Evolutionary conservation across 2,888 invertebrate species (phyloP).

Genomic region (Pyrocoelia pectoralis): DNA sequence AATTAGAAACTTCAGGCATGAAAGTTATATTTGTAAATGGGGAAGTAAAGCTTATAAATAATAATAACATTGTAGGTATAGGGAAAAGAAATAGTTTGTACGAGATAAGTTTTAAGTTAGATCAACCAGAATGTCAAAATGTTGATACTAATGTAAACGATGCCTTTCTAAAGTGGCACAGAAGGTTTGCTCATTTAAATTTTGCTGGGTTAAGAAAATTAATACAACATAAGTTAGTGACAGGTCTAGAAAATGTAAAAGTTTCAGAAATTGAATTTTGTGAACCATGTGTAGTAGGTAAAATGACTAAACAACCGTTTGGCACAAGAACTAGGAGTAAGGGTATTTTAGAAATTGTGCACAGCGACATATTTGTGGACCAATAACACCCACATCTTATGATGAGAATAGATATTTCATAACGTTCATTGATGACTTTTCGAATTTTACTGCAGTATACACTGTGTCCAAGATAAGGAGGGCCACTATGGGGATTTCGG

Average conservation of each 20-base stretch:
- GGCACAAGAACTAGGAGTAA: background rate
- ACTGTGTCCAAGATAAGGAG: too few species aligned
- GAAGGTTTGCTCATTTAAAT: slow-evolving; percentile 1
- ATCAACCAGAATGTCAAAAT: too few species aligned
- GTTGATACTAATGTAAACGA: too few species aligned
- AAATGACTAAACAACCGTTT: background rate
- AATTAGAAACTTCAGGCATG: too few species aligned
- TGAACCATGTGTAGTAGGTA: slow-evolving; percentile 2
- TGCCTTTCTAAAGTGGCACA: background rate
- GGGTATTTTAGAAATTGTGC: background rate
- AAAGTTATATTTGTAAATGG: too few species aligned
- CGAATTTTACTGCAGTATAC: background rate
- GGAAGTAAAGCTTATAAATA: too few species aligned
- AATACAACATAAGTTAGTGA: background rate
- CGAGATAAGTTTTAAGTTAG: too few species aligned
- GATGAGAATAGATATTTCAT: background rate
- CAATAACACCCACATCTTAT: background rate
- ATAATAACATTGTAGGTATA: too few species aligned
- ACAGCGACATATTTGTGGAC: slow-evolving; percentile 1
- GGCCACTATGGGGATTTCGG: too few species aligned
- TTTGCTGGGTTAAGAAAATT: background rate
- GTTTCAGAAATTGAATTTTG: background rate
- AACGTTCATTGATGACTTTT: background rate
- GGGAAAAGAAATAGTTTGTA: too few species aligned
- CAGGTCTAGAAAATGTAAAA: slow-evolving; percentile 1